phyloP scores from a whole-genome alignment of 2,797 vertebrate genomes.

The Brachymystax lenok region DNA sequence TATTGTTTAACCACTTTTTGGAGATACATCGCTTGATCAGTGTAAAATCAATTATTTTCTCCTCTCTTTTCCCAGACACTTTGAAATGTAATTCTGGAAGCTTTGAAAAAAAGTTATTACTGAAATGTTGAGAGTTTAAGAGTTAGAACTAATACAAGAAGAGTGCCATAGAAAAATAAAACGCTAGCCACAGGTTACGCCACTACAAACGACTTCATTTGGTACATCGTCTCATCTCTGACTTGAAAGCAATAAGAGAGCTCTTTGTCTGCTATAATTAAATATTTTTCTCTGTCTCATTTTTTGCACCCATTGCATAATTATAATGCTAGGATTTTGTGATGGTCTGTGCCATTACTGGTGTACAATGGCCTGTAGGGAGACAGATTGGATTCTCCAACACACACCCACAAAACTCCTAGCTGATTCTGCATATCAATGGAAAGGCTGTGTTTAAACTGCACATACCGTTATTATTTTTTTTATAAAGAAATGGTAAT shows the following conservation, averaged over 20 bases:
- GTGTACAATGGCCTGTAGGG: slow-evolving; percentile 7
- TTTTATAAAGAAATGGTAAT: background rate
- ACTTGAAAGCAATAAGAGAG: slow-evolving; percentile 39
- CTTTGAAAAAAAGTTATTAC: slow-evolving; percentile 56
- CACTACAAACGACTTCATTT: slow-evolving; percentile 31
- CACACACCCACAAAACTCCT: background rate
- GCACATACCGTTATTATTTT: slow-evolving; percentile 7
- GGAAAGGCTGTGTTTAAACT: background rate
- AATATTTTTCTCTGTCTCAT: background rate
- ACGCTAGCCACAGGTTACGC: slow-evolving; percentile 45
- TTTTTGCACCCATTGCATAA: slow-evolving; percentile 28
- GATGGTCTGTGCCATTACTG: slow-evolving; percentile 12
- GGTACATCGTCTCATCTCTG: slow-evolving; percentile 40
- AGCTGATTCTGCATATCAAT: slow-evolving; percentile 10
- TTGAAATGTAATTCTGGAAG: slow-evolving; percentile 29
- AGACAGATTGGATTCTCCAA: slow-evolving; percentile 1
- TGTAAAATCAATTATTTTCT: slow-evolving; percentile 41
- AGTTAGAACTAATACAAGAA: slow-evolving; percentile 41
- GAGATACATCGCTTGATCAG: slow-evolving; percentile 18
- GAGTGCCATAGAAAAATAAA: slow-evolving; percentile 3
- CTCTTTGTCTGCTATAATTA: slow-evolving; percentile 26
- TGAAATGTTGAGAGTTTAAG: slow-evolving; percentile 16
- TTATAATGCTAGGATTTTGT: slow-evolving; percentile 26
- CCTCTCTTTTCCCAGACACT: slow-evolving; percentile 16
- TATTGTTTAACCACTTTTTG: slow-evolving; percentile 12